These are phyloP conservation scores for Dysidea cf. avara DNA, from an alignment of 37 sponge, comb jelly and placozoan species.

Conservation along the genomic window DNA sequence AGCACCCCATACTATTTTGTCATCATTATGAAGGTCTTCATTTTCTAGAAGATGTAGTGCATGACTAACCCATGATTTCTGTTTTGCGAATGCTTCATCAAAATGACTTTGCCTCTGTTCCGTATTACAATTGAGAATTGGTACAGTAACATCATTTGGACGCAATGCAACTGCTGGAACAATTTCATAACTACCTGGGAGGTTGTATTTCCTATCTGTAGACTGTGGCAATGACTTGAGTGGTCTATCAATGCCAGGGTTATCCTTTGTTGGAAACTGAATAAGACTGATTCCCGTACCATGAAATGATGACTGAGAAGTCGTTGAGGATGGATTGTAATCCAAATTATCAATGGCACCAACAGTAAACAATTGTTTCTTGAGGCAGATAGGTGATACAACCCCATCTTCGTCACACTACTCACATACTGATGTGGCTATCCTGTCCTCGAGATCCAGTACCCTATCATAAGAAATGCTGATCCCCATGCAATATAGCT, in stretches of 20 bases:
- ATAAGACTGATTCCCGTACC: constrained; percentile 32
- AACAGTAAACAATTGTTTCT: constrained; percentile 20
- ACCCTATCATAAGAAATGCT: too few relatives aligned
- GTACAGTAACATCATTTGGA: too few relatives aligned
- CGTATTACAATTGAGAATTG: not conserved
- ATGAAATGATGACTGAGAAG: not conserved
- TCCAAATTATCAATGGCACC: too few relatives aligned
- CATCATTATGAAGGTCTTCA: not conserved
- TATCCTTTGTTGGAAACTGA: constrained; percentile 24
- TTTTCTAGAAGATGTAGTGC: constrained; percentile 19
- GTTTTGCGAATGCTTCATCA: too few relatives aligned
- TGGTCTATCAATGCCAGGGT: too few relatives aligned
- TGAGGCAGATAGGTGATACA: constrained; percentile 21
- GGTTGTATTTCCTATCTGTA: too few relatives aligned
- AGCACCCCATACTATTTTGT: constrained; percentile 20
- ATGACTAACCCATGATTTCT: constrained; percentile 32
- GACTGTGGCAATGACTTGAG: too few relatives aligned
- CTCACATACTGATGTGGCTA: constrained; percentile 37
- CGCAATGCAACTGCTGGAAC: constrained; percentile 18
- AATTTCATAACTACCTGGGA: constrained; percentile 6
- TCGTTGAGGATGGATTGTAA: too few relatives aligned
- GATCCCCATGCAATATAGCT: constrained; percentile 20
- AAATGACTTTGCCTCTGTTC: not conserved
- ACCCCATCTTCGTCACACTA: constrained; percentile 28
- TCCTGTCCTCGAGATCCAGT: too few relatives aligned